Evolutionary conservation across 92 coral and sea anemone species (phyloP), one percentile per base, ranked within the genome.

Genomic region (Porites evermanni): DNA sequence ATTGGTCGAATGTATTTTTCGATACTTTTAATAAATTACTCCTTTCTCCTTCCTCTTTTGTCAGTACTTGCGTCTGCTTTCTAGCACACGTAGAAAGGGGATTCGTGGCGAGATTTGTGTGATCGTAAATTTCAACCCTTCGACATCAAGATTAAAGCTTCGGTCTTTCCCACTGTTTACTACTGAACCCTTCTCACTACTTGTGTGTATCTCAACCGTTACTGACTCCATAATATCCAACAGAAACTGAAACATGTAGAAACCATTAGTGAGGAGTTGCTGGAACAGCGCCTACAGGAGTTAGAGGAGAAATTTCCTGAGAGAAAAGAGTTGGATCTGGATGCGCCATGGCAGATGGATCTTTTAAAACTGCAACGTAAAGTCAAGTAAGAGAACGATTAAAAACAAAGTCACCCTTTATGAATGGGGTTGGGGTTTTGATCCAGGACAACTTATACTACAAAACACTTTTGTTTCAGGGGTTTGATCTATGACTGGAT

Each of bases 251-350:
- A 84, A 17, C 82, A 87, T 16, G 38, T 73, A 12, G 98, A 85
- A 17, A 84, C 74, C 53, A 87, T 92, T 16, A 59, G 91, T 11
- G 98, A 89, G 58, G 99, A 96, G 64, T 29, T 89, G 2, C 78
- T 87, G 2, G 99, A 93, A 72, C 92, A 89, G 72, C 79, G 99
- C 51, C 95, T 86, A 61, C 90, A 95, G 67, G 99, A 96, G 79
- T 89, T 96, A 32, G 97, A 96, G 53, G 95, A 96, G 75, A 96
- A 93, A 78, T 96, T 96, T 74, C 99, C 99, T 1, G 99, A 96
- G 82, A 94, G 99, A 70, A 93, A 89, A 83, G 98, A 96, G 63
- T 84, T 96, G n/a, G 99, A 94, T 23, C 74, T 92, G 7, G 99
- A 96, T 81, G 96, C 98, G 2, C 98, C 98, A 8, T 96, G 98